These are phyloP conservation scores for Parambassis ranga DNA, from an alignment of 2,797 vertebrate genomes.

Conservation along the genomic window DNA sequence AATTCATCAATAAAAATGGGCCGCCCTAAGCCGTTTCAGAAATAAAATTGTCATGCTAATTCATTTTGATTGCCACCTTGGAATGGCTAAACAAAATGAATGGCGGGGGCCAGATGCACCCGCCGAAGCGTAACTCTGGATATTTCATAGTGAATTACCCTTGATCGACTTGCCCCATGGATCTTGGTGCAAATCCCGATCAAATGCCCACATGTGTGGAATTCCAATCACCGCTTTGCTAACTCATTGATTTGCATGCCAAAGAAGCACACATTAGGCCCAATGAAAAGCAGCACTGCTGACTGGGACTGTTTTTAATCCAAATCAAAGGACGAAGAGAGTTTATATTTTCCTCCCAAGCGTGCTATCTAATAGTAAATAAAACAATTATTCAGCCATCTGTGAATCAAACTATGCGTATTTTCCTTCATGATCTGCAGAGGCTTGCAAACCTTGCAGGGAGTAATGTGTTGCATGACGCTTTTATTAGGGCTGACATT, in stretches of 20 bases:
- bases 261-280: slow-evolving; percentile 25
- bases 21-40: slow-evolving; percentile 76
- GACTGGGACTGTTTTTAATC: slow-evolving; percentile 17
- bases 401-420: slow-evolving; percentile 19
- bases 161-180: slow-evolving; percentile 68
- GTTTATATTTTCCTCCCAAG: slow-evolving; percentile 26
- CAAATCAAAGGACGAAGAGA: slow-evolving; percentile 2
- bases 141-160: slow-evolving; percentile 85
- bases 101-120: slow-evolving; percentile 78
- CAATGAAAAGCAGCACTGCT: slow-evolving; percentile 27
- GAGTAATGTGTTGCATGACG: slow-evolving; percentile 16
- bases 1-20: slow-evolving; percentile 78
- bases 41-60: slow-evolving; percentile 89
- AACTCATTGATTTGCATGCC: slow-evolving; percentile 66
- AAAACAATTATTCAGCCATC: slow-evolving; percentile 24
- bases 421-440: neutral
- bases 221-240: slow-evolving; percentile 59
- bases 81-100: slow-evolving; percentile 85
- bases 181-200: slow-evolving; percentile 70
- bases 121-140: slow-evolving; percentile 78
- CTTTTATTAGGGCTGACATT: slow-evolving; percentile 13
- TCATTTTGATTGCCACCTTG: slow-evolving; percentile 84
- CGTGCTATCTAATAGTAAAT: slow-evolving; percentile 9
- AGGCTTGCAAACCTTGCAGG: slow-evolving; percentile 8
- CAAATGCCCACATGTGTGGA: slow-evolving; percentile 68